A percentile compares a stretch with the other conserved stretches of the same genome.
phyloP scores from a whole-genome alignment of 2,113 vertebrate genomes.

The Lepus americanus region DNA sequence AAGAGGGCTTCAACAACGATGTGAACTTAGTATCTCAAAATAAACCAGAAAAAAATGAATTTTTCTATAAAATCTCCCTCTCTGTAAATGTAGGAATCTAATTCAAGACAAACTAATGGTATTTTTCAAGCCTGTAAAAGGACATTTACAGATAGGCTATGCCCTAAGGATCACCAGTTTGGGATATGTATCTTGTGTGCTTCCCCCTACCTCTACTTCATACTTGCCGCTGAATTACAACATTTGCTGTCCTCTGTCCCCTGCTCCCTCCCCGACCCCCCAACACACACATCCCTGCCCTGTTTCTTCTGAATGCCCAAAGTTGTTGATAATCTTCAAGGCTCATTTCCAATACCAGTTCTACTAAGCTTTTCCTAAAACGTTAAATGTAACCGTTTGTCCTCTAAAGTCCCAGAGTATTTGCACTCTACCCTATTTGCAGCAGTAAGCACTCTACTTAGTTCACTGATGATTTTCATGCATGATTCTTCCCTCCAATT shows the following conservation, averaged over 20 bases:
- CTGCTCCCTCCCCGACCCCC: neutral
- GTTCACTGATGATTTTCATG: neutral
- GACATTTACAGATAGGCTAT: neutral
- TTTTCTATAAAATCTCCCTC: neutral
- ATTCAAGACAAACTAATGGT: neutral
- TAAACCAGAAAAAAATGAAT: constrained; percentile 2
- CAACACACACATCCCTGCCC: neutral
- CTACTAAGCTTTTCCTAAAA: neutral
- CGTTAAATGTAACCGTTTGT: neutral
- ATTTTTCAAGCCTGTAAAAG: neutral
- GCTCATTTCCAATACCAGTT: neutral
- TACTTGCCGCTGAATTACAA: too few relatives aligned
- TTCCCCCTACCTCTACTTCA: neutral
- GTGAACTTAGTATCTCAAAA: neutral
- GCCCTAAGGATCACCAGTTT: neutral
- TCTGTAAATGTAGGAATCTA: neutral
- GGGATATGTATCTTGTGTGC: neutral
- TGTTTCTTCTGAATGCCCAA: neutral
- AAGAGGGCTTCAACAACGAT: too few relatives aligned
- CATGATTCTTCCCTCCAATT: neutral
- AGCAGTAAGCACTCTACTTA: neutral
- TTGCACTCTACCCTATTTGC: neutral
- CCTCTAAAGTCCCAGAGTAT: neutral
- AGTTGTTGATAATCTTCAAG: neutral
- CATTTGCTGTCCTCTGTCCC: fast-evolving